Evolutionary conservation across 2,113 vertebrate species (phyloP).

Genomic region (Cisticola juncidis): DNA sequence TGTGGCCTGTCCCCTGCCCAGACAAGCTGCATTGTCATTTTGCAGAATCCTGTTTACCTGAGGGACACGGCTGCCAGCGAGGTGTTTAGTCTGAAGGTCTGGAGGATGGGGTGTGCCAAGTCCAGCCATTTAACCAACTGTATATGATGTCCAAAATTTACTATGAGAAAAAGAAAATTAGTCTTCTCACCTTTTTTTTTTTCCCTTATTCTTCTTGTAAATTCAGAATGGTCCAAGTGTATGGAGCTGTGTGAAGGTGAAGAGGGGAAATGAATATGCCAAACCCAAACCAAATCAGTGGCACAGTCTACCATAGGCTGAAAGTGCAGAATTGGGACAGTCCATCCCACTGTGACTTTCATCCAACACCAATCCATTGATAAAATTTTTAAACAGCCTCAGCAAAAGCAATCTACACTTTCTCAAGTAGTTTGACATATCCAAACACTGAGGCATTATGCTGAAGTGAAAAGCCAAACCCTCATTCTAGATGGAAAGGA

Average conservation of each 20-base stretch:
- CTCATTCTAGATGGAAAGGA: not conserved
- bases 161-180: accelerated
- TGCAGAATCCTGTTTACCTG: not conserved
- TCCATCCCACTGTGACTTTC: not conserved
- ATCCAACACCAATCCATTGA: not conserved
- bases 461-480: not conserved
- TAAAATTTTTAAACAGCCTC: not conserved
- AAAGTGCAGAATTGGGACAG: not conserved
- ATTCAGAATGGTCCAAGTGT: not conserved
- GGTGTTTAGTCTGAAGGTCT: not conserved
- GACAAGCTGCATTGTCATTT: not conserved
- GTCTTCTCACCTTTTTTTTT: not conserved
- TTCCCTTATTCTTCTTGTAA: not conserved
- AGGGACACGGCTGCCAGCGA: accelerated
- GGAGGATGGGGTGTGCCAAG: not conserved
- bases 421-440: not conserved
- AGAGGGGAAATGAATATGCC: not conserved
- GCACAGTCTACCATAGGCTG: not conserved
- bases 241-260: not conserved
- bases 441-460: not conserved
- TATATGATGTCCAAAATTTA: not conserved
- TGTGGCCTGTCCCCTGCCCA: not conserved
- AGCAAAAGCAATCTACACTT: not conserved
- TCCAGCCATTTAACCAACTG: not conserved
- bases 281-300: not conserved